Conservation (phyloP, 2,888 invertebrate genomes). For the Calameuta filiformis region DNA sequence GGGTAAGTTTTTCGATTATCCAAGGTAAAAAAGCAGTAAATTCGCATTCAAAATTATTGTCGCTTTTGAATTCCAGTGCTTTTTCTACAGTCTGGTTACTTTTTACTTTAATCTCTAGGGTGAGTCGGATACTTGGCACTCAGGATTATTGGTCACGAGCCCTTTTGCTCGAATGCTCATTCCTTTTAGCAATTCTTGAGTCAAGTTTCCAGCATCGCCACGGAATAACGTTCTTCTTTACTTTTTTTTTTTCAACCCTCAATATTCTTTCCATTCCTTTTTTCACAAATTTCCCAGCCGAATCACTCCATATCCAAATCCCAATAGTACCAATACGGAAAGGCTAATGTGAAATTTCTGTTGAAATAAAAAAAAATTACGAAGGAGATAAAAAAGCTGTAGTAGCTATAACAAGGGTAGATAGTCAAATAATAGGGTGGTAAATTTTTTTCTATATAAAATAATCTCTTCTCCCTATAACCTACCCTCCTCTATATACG, state of each 20-base stretch:
- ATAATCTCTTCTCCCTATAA: neutral
- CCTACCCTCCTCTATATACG: too few relatives aligned
- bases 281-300: neutral
- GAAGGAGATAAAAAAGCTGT: neutral
- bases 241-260: neutral
- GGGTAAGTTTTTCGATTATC: neutral
- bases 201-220: neutral
- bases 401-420: neutral
- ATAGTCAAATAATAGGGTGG: neutral
- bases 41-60: neutral
- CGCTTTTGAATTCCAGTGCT: neutral
- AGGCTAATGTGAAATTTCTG: neutral
- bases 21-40: neutral
- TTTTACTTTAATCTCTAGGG: neutral
- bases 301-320: neutral
- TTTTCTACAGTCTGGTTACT: neutral
- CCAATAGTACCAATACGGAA: neutral
- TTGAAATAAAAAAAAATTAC: neutral
- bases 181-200: conserved; percentile 59
- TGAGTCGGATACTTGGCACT: neutral
- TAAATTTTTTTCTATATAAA: neutral
- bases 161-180: conserved; percentile 60
- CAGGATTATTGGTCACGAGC: conserved; percentile 22
- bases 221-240: neutral
- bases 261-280: neutral